Conservation (phyloP, 2,888 invertebrate species). For the Andrena trimmerana region DNA sequence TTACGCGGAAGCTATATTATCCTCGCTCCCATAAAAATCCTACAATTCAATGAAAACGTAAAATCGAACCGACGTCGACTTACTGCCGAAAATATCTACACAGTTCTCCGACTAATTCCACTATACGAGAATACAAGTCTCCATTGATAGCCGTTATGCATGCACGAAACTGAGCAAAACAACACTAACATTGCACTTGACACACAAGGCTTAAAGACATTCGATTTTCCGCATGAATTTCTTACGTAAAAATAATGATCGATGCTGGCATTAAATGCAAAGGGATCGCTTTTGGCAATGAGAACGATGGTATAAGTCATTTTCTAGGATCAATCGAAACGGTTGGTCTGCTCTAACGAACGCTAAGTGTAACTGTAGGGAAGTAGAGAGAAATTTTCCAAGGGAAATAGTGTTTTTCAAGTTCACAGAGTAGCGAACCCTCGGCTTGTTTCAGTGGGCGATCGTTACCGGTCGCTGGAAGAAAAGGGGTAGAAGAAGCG, state of each 20-base stretch:
- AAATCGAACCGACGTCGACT: too few species aligned
- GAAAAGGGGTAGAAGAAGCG: constrained; percentile 53
- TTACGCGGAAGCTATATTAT: neutral
- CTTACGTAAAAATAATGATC: neutral
- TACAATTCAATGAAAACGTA: neutral
- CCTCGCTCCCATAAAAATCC: neutral
- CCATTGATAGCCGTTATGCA: neutral
- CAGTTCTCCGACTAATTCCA: neutral
- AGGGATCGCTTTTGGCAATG: constrained; percentile 21
- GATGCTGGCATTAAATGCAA: neutral
- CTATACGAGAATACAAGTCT: neutral
- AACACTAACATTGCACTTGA: neutral
- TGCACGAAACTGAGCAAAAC: neutral
- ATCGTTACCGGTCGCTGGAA: constrained; percentile 51
- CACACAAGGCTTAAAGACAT: neutral
- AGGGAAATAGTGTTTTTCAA: neutral
- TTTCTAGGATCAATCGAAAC: constrained; percentile 61
- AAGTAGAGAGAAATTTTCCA: constrained; percentile 6
- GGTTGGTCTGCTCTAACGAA: constrained; percentile 7
- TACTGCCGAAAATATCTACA: too few species aligned
- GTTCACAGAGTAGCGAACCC: constrained; percentile 7
- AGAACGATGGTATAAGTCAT: constrained; percentile 21
- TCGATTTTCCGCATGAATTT: neutral
- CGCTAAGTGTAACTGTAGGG: neutral
- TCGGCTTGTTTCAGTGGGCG: constrained; percentile 25